These are phyloP conservation scores for Spisula subtruncata DNA, from an alignment of 2,888 invertebrate genomes.

Conservation along the genomic window DNA sequence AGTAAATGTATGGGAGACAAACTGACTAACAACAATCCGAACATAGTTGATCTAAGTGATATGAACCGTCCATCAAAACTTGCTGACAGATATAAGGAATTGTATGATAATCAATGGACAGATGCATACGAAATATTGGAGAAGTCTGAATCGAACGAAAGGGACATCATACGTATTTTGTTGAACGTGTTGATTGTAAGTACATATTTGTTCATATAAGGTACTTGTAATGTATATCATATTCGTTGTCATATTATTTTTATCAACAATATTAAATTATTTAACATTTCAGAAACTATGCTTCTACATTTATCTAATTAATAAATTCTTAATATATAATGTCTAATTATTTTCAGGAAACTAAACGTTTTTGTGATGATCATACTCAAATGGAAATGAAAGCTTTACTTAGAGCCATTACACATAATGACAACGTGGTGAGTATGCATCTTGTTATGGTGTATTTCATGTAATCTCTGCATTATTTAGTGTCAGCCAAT, in stretches of 20 bases:
- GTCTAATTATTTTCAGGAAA: too few relatives aligned
- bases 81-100: slow-evolving; percentile 41
- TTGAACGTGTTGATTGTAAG: slow-evolving; percentile 9
- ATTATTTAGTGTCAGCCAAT: too few relatives aligned
- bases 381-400: background rate
- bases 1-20: slow-evolving; percentile 25
- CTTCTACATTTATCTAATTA: too few relatives aligned
- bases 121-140: slow-evolving; percentile 46
- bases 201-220: background rate
- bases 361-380: slow-evolving; percentile 11
- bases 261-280: too few relatives aligned
- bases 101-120: slow-evolving; percentile 47
- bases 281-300: too few relatives aligned
- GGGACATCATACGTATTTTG: background rate
- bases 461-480: too few relatives aligned
- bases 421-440: background rate
- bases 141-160: background rate
- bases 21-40: slow-evolving; percentile 37
- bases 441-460: background rate
- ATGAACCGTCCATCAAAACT: slow-evolving; percentile 40
- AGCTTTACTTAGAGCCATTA: background rate
- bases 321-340: too few relatives aligned
- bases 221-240: too few relatives aligned
- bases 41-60: slow-evolving; percentile 44
- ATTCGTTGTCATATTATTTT: background rate